Percentiles rank a stretch among this genome's conserved stretches.
These are phyloP conservation scores for Spodoptera frugiperda DNA, from an alignment of 1,140 invertebrate genomes.

Conservation along the genomic window DNA sequence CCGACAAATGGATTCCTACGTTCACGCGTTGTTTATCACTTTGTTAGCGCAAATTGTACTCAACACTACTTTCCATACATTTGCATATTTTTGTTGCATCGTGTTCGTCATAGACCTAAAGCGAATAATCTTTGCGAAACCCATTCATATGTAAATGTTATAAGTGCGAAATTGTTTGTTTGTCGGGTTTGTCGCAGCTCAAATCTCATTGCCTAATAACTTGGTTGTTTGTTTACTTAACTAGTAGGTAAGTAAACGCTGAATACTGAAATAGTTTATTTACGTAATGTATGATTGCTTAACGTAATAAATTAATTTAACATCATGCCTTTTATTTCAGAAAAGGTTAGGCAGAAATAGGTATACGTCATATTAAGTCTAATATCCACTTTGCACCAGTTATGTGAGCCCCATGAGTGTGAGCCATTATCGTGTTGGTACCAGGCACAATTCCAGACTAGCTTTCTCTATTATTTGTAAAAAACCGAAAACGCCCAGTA, in stretches of 20 bases:
- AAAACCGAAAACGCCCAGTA: too few relatives aligned
- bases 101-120: not conserved
- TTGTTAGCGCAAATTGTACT: not conserved
- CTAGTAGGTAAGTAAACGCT: too few relatives aligned
- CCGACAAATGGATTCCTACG: not conserved
- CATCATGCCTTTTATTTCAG: too few relatives aligned
- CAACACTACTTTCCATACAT: not conserved
- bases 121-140: constrained; percentile 11
- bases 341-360: not conserved
- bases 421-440: too few relatives aligned
- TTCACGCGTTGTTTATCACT: not conserved
- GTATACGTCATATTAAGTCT: too few relatives aligned
- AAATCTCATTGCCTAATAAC: not conserved
- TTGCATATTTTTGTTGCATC: constrained; percentile 23
- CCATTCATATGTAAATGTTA: constrained; percentile 11
- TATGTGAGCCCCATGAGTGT: too few relatives aligned
- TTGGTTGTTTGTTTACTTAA: not conserved
- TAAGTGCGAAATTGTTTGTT: constrained; percentile 6
- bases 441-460: too few relatives aligned
- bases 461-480: too few relatives aligned
- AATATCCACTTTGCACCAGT: too few relatives aligned
- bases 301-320: too few relatives aligned
- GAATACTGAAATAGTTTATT: not conserved
- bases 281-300: too few relatives aligned
- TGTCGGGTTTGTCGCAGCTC: not conserved